Evolutionary conservation across 2,113 vertebrate species (phyloP), one percentile per base, ranked within the genome.

Genomic region (Hyaena hyaena): DNA sequence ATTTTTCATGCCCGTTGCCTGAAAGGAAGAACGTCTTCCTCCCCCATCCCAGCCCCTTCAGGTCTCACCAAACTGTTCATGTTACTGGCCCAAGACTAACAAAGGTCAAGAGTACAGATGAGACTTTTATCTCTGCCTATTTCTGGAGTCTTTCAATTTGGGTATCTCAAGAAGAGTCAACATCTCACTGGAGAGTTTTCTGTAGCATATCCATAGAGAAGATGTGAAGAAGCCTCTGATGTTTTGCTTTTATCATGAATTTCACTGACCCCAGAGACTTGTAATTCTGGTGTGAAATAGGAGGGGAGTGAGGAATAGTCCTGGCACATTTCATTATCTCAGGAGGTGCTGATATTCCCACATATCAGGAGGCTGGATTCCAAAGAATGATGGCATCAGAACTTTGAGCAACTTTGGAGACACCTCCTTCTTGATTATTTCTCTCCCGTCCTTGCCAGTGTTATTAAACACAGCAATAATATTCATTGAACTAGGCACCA

Each of bases 231-330:
- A 71, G 83, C 65, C 96, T 98, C 97, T 98, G 69, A 73, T 98
- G 98, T 98, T 97, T 99, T 97, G 97, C 96, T 97, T 98, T 98
- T 98, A 98, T 97, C 87, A 55, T 95, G 97, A 96, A 98, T 98
- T 98, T 98, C 97, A 87, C 85, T 89, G 86, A 92, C 97, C 10
- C 21, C 15, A 10, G 71, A 96, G 93, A 26, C 86, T 95, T 96
- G 98, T 98, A 98, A 98, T 98, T 97, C 98, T 99, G 98, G 98
- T 99, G 98, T 98, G 98, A 99, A 99, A 98, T 98, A 98, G 98
- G 96, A 98, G 98, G 98, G 98, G 97, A 98, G 98, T 98, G 98
- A 98, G 98, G 99, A 99, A 98, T 98, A 97, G 97, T 97, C 98
- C 97, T 96, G 23, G 88, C 74, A 91, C 94, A 45, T 97, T 95